Evolutionary conservation across 2,113 vertebrate species (phyloP).

Genomic region (Cephalopterus ornatus): DNA sequence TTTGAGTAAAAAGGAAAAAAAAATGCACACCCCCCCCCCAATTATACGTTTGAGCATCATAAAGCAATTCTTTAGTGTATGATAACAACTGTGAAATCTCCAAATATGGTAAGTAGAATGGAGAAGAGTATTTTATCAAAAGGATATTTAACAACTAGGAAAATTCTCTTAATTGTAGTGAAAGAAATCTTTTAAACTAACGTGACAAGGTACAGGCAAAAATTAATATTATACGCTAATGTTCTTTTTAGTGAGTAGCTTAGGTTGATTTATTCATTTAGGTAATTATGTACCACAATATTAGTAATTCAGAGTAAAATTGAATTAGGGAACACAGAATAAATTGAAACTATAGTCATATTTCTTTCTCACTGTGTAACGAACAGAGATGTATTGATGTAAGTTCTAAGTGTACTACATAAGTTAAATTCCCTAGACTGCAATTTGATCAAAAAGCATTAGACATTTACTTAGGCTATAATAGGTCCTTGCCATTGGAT

Average conservation of each 20-base stretch:
- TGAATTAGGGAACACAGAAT: conserved; percentile 85
- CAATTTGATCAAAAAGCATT: conserved; percentile 82
- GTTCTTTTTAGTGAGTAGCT: conserved; percentile 83
- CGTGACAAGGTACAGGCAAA: conserved; percentile 80
- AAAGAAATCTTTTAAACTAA: conserved; percentile 84
- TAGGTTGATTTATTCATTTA: conserved; percentile 92
- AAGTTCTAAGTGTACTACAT: conserved; percentile 76
- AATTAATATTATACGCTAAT: conserved; percentile 81
- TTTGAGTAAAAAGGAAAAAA: not conserved
- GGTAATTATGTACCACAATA: conserved; percentile 90
- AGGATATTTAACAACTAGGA: conserved; percentile 61
- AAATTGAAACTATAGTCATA: conserved; percentile 84
- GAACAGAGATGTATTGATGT: conserved; percentile 80
- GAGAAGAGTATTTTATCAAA: conserved; percentile 66
- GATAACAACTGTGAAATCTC: conserved; percentile 42
- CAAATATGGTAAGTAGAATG: conserved; percentile 3
- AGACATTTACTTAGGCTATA: conserved; percentile 81
- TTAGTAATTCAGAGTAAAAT: conserved; percentile 94
- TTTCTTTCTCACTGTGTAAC: conserved; percentile 79
- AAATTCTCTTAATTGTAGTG: conserved; percentile 69
- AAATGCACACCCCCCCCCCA: not conserved
- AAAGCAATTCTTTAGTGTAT: conserved; percentile 51
- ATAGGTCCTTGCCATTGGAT: conserved; percentile 87
- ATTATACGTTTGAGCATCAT: conserved; percentile 32
- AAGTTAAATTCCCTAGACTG: conserved; percentile 83